Evolutionary conservation across 1,140 invertebrate genomes (phyloP), one percentile per base, ranked within the genome.

Genomic region (Cecropterus lyciades): DNA sequence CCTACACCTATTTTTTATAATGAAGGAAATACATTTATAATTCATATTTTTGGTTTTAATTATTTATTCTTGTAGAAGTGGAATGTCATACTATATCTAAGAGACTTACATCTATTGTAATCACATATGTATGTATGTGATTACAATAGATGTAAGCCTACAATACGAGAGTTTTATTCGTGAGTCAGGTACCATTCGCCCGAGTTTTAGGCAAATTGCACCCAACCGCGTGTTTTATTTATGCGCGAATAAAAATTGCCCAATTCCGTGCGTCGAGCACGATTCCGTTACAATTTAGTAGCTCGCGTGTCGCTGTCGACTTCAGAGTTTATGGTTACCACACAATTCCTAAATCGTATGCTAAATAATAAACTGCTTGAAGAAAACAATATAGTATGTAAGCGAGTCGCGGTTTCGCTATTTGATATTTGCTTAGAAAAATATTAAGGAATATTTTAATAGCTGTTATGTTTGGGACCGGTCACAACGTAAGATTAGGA

Each of bases 121-220:
- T 11, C 3, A 8, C 15, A 13, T 46, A 46, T 16, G 3, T 8
- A 45, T 4, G 15, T 14, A 46, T 9, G n/a, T n/a, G n/a, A n/a
- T n/a, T n/a, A n/a, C n/a, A n/a, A n/a, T n/a, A n/a, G 1, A 16
- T 1, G 20, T 16, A 46, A 8, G 3, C n/a, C 45, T 40, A 49
- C 45, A 46, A 16, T 46, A n/a, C n/a, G n/a, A n/a, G n/a, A n/a
- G n/a, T n/a, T n/a, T n/a, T n/a, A n/a, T n/a, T 46, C 45, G 45
- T 11, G 59, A 33, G 24, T n/a, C 20, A 40, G 11, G 46, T 27
- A 14, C 27, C 43, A 43, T 43, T 43, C 40, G 40, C 15, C 24
- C 15, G 27, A 48, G 84, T 88, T 88, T 89, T 87, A 89, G 75
- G 75, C 74, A 89, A 89, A 89, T 89, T 88, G 87, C 78, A 59